These are phyloP conservation scores for Macropus fuliginosus DNA, from an alignment of 2,797 vertebrate species.

Conservation along the genomic window DNA sequence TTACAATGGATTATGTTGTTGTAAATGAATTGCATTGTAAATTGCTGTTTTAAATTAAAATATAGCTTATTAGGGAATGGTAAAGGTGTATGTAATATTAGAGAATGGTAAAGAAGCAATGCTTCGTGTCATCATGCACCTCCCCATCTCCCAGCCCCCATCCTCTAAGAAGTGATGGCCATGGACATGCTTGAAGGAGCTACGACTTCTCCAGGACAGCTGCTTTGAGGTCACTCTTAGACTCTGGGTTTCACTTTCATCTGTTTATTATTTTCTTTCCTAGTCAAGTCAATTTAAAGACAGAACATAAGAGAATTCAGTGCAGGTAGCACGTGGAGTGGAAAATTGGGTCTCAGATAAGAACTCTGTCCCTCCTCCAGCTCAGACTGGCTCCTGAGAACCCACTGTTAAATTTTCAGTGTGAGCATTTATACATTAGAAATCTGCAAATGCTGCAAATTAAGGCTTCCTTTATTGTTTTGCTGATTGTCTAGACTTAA, in stretches of 20 bases:
- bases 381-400: not conserved
- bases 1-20: conserved; percentile 84
- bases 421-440: not conserved
- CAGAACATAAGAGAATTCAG: not conserved
- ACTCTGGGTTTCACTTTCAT: fast-evolving
- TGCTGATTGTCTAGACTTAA: not conserved
- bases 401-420: not conserved
- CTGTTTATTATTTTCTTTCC: not conserved
- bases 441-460: not conserved
- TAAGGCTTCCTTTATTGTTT: not conserved
- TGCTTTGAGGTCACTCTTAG: not conserved
- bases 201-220: conserved; percentile 51
- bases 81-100: conserved; percentile 79
- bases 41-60: conserved; percentile 87
- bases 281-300: not conserved
- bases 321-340: not conserved
- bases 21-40: conserved; percentile 85
- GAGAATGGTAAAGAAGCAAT: conserved; percentile 72
- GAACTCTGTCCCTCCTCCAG: not conserved
- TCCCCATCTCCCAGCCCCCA: conserved; percentile 69
- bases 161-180: conserved; percentile 39
- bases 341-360: not conserved
- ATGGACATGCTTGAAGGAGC: conserved; percentile 59
- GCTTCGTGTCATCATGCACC: conserved; percentile 78
- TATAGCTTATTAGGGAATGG: conserved; percentile 80